phyloP scores from a whole-genome alignment of 2,797 vertebrate species.

The Schizothorax lantsangensis region DNA sequence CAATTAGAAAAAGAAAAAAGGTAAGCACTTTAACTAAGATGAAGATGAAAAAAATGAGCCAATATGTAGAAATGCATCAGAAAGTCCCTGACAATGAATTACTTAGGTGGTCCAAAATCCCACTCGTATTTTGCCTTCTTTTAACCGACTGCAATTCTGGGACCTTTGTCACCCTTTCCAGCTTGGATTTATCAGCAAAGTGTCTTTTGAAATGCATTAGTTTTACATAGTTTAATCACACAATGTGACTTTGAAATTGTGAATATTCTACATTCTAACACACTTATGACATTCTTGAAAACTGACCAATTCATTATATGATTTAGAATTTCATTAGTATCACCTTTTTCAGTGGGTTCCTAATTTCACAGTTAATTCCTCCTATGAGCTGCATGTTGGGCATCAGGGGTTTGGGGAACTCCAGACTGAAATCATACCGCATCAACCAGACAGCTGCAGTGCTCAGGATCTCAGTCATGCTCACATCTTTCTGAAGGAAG shows the following conservation, averaged over 20 bases:
- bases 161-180: not conserved
- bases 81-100: not conserved
- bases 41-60: not conserved
- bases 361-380: conserved; percentile 72
- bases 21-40: not conserved
- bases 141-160: not conserved
- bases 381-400: conserved; percentile 74
- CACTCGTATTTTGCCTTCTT: not conserved
- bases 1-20: not conserved
- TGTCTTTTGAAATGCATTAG: not conserved
- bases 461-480: conserved; percentile 49
- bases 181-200: not conserved
- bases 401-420: conserved; percentile 70
- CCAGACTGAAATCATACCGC: conserved; percentile 54
- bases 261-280: not conserved
- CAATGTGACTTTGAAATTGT: not conserved
- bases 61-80: not conserved
- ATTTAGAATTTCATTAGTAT: not conserved
- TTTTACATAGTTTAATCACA: not conserved
- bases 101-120: conserved; percentile 2
- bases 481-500: conserved; percentile 54
- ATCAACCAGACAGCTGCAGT: conserved; percentile 56
- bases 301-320: not conserved
- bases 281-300: not conserved
- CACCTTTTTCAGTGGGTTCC: conserved; percentile 64